Evolutionary conservation across 2,113 vertebrate genomes (phyloP).

Genomic region (Stigmatopora argus): DNA sequence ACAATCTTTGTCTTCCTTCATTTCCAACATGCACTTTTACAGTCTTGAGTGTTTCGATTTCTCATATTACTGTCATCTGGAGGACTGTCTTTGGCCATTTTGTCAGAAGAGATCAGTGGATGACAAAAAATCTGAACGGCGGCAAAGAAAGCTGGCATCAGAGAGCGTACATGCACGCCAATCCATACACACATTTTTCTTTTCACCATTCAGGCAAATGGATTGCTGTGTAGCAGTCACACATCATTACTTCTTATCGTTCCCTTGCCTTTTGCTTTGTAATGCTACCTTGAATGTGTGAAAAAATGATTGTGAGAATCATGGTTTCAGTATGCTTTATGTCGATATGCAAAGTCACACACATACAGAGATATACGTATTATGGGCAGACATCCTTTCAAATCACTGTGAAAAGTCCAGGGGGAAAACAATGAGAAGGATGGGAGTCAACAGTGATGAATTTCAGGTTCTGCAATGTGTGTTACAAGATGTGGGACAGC

Average conservation of each 20-base stretch:
- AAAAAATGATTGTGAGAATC: slow-evolving; percentile 10
- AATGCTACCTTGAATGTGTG: slow-evolving; percentile 9
- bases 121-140: slow-evolving; percentile 17
- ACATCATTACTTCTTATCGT: slow-evolving; percentile 58
- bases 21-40: slow-evolving; percentile 6
- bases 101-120: slow-evolving; percentile 6
- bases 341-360: slow-evolving; percentile 25
- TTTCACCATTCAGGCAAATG: slow-evolving; percentile 40
- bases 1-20: slow-evolving; percentile 5
- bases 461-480: background rate
- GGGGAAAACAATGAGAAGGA: background rate
- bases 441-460: background rate
- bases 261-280: slow-evolving; percentile 32
- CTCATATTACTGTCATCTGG: slow-evolving; percentile 3
- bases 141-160: slow-evolving; percentile 23
- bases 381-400: background rate
- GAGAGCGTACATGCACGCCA: slow-evolving; percentile 4
- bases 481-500: background rate
- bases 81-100: slow-evolving; percentile 9
- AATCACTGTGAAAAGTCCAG: background rate
- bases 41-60: background rate
- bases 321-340: slow-evolving; percentile 25
- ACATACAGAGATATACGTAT: background rate
- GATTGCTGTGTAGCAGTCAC: slow-evolving; percentile 50
- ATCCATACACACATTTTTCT: slow-evolving; percentile 17